Base-by-base conservation (phyloP, 1,140 invertebrate genomes). In the Calycopis cecrops region DNA sequence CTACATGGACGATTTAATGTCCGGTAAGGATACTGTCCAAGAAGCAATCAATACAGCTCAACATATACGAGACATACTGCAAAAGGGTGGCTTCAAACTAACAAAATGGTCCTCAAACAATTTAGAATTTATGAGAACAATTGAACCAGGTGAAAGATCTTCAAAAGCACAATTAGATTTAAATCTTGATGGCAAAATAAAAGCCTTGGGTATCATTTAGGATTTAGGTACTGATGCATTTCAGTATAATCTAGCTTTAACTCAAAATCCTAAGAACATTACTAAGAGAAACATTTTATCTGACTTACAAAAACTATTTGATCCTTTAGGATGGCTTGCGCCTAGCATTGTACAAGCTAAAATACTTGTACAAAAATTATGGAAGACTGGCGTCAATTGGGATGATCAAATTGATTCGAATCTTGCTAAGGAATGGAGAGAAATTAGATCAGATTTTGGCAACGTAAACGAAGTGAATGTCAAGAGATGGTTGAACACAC, bases 311-410 rank as follows among this genome's bases (percentile, higher is more conserved):
- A 28, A 50, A 14, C 21, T 71, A 2, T 73, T 54, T 55, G 68
- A 71, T 18, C 71, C 71, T 0, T 53, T 87, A 21, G 81, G 82
- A 14, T 71, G 77, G 55, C 37, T 82, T 9, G 59, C 72, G 7
- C 85, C 85, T 4, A 51, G 74, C 3, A 66, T 69, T 8, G 68
- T 87, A 6, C 57, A 17, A 9, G 67, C 71, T 9, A 88, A 88
- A 62, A 67, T 85, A 10, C 66, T 86, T 6, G 71, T 85, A 18
- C 80, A 87, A 63, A 69, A 73, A 55, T 12, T 86, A 3, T 80
- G 82, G 80, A 12, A 67, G 8, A 14, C 18, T 28, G 57, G 60
- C 11, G 40, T 71, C 7, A 60, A 60, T 9, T 87, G 83, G 81
- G 80, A 87, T 56, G 53, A 66, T 12, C 38, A 60, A 14, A n/a